Evolutionary conservation across 2,888 invertebrate genomes (phyloP).

Genomic region (Luffia ferchaultella): DNA sequence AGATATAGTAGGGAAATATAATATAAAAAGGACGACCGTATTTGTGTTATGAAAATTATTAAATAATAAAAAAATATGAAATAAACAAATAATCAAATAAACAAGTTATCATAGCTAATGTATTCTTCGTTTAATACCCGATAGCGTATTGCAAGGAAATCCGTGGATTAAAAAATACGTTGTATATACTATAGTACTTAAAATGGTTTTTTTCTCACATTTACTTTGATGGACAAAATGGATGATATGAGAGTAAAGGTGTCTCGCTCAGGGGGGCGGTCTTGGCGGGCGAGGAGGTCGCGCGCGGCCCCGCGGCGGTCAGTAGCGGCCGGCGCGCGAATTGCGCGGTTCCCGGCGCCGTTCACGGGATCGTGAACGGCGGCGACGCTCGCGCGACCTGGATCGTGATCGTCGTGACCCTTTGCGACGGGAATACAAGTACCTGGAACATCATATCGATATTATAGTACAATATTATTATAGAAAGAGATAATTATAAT

Average conservation of each 20-base stretch:
- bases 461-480: conserved; percentile 3
- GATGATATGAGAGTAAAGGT: background rate
- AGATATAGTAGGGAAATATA: no score
- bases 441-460: conserved; percentile 40
- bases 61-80: no score
- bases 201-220: background rate
- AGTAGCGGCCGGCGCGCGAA: conserved; percentile 66
- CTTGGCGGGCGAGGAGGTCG: background rate
- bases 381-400: conserved; percentile 55
- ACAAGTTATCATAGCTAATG: no score
- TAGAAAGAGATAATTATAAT: no score
- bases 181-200: no score
- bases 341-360: conserved; percentile 51
- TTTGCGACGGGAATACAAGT: conserved; percentile 76
- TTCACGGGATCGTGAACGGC: conserved; percentile 67
- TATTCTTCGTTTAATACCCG: no score
- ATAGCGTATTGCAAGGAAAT: no score
- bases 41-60: no score
- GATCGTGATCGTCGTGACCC: conserved; percentile 39
- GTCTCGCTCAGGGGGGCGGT: conserved; percentile 4
- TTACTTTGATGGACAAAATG: background rate
- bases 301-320: conserved; percentile 6
- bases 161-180: no score
- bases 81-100: no score
- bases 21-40: no score